Evolutionary conservation across 2,888 invertebrate species (phyloP), one percentile per base, ranked within the genome.

Genomic region (Tillus elongatus): DNA sequence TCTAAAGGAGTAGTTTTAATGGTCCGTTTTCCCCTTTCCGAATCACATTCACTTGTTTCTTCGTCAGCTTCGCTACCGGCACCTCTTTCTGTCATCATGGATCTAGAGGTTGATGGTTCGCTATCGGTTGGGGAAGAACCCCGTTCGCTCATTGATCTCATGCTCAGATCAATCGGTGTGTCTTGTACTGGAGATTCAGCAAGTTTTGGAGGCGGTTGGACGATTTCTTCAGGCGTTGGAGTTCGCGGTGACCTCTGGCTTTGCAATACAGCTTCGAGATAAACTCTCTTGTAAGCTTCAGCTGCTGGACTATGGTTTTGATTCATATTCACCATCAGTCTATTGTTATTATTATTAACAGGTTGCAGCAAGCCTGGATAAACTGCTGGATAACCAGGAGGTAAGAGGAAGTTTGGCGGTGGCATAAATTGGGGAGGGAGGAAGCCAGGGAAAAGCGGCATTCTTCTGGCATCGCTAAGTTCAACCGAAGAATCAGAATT

Each of bases 151-250:
- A 72, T 72, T 1, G 77, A 73, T 53, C 79, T 82, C 67, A 85
- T 81, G 24, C 85, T 85, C 44, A 87, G 64, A 57, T 87, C 87
- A 60, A 87, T 86, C 2, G 87, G 87, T 2, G 86, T 86, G 56
- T 80, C 78, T 46, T 85, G 84, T 57, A 85, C 83, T 0, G 68
- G 69, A 1, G 62, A 56, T 3, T 45, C 52, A 2, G 54, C 44
- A 1, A 58, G 55, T 9, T 45, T 43, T 39, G 69, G 65, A 6
- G 57, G 54, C 8, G 46, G 36, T 27, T 53, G 51, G 0, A 67
- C 66, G 0, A 67, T 66, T 37, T 72, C 71, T 41, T 70, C 58
- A 10, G 62, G 61, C 15, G 63, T 57, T 2, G 66, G 64, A 1
- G 74, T 66, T n/a, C n/a, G n/a, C n/a, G n/a, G n/a, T n/a, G n/a